phyloP scores from a whole-genome alignment of 2,888 invertebrate species.

The Pardosa pseudoannulata region DNA sequence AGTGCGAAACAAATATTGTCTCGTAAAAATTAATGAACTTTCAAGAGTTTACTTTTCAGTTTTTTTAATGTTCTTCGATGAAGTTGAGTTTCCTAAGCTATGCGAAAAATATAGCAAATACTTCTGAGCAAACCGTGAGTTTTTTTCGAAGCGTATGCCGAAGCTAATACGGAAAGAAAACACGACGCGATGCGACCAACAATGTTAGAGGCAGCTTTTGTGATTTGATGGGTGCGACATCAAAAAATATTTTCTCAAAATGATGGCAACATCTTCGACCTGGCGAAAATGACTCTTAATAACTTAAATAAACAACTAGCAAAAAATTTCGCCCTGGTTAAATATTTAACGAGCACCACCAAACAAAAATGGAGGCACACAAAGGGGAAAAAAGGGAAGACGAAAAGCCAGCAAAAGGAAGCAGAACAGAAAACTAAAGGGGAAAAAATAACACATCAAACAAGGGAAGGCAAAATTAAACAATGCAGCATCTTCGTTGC shows the following conservation, averaged over 20 bases:
- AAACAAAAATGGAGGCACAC: conserved; percentile 62
- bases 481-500: conserved; percentile 67
- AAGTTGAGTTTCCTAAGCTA: too few species aligned
- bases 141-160: too few species aligned
- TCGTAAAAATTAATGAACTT: too few species aligned
- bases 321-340: conserved; percentile 58
- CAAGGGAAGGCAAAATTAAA: conserved; percentile 68
- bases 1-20: too few species aligned
- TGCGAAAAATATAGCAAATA: too few species aligned
- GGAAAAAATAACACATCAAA: conserved; percentile 64
- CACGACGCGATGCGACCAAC: background rate
- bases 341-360: conserved; percentile 71
- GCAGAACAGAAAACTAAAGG: conserved; percentile 43
- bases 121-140: too few species aligned
- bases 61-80: too few species aligned
- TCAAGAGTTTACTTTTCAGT: too few species aligned
- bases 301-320: conserved; percentile 68
- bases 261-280: conserved; percentile 57
- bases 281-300: conserved; percentile 68
- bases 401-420: conserved; percentile 33
- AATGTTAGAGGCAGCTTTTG: background rate
- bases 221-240: conserved; percentile 2
- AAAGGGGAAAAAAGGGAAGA: conserved; percentile 23
- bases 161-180: too few species aligned
- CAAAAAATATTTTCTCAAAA: conserved; percentile 27